Evolutionary conservation across 1,140 invertebrate genomes (phyloP), one percentile per base, ranked within the genome.

Genomic region (Limonius californicus): DNA sequence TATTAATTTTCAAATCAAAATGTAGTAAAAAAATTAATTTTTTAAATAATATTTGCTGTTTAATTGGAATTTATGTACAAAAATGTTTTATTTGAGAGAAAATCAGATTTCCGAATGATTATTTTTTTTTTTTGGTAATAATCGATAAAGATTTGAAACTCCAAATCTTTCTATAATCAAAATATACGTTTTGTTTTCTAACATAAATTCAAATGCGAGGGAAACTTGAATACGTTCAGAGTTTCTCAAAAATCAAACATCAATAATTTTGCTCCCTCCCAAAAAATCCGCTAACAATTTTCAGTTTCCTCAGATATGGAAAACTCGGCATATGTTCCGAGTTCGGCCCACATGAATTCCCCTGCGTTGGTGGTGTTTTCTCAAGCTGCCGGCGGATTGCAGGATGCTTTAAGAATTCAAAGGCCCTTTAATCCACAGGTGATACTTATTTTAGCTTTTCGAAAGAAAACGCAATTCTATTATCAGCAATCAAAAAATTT

Each of bases 321-420:
- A 59, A 76, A 76, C 66, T 76, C 75, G 23, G 73, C 75, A n/a
- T 76, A 76, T 65, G 75, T 76, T 7, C 80, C 79, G 61, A 80
- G 73, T 75, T 76, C 79, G 61, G 78, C 64, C 21, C 86, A 89
- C 75, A 80, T 90, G 73, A 85, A 87, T 76, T 89, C 89, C 70
- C 88, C 89, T 65, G 86, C 87, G 73, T 80, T 91, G 75, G 89
- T 92, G 79, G 89, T 92, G 59, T 86, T 92, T 74, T 90, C 89
- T 65, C 87, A 89, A 78, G 83, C 84, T 63, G 85, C 87, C 72
- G 85, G 85, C 71, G 85, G 84, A 65, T 82, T 88, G 74, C 84
- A 87, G 73, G 88, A 90, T 76, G 86, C 86, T 66, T 79, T 88
- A 69, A 81, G 86, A 81, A 85, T 88, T 80, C 85, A 88, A 81